Evolutionary conservation across 2,113 vertebrate genomes (phyloP).

Genomic region (Tauraco erythrolophus): DNA sequence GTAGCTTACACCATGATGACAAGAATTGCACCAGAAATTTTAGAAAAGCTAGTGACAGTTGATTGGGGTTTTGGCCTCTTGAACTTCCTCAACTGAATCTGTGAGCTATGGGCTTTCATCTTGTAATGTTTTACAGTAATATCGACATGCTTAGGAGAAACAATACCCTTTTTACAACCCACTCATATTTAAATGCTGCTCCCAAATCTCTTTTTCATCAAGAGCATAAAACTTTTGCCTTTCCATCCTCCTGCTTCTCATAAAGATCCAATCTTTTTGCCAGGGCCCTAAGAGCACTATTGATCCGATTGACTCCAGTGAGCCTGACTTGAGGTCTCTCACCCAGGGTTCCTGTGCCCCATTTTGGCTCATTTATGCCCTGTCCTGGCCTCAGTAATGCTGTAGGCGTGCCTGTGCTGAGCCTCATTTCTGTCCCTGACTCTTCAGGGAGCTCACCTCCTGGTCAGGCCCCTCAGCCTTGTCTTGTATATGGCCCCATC

Average conservation of each 20-base stretch:
- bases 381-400: no score
- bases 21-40: neutral
- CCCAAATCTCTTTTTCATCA: neutral
- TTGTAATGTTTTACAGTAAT: neutral
- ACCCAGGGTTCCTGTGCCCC: no score
- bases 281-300: neutral
- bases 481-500: accelerated
- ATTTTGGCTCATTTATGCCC: neutral
- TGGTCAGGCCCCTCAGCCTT: neutral
- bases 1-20: neutral
- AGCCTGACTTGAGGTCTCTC: neutral
- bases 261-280: neutral
- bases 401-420: neutral
- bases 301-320: no score
- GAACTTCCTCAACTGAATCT: neutral
- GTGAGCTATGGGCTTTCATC: neutral
- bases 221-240: neutral
- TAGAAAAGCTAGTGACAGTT: neutral
- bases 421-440: neutral
- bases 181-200: neutral
- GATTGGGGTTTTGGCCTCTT: accelerated
- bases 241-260: neutral
- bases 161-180: neutral
- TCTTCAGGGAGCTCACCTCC: neutral
- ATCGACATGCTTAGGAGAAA: neutral